Conservation (phyloP, 2,113 vertebrate genomes). For the Entelurus aequoreus region DNA sequence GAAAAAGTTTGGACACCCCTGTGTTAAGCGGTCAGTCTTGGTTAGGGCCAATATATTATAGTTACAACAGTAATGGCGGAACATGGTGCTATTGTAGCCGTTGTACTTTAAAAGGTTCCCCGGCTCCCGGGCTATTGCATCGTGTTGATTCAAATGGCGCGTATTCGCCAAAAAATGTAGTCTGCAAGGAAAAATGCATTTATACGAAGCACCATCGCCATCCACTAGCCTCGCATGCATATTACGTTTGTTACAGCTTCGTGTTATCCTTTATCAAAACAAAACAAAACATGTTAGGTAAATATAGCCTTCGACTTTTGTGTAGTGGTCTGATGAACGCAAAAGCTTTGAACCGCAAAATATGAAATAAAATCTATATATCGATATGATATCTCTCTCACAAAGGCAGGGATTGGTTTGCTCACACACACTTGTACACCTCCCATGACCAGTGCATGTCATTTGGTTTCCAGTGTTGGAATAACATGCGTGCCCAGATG, state of each 20-base stretch:
- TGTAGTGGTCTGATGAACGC: background rate
- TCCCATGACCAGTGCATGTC: constrained; percentile 49
- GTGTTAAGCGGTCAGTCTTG: background rate
- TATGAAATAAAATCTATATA: background rate
- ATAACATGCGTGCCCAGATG: constrained; percentile 30
- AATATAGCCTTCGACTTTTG: background rate
- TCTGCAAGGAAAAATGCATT: background rate
- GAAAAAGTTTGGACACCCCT: too few relatives aligned
- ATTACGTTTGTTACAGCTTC: background rate
- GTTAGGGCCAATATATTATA: background rate
- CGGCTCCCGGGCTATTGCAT: background rate
- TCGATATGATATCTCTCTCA: background rate
- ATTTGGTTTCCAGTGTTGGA: constrained; percentile 33
- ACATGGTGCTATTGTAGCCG: background rate
- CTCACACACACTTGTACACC: constrained; percentile 15
- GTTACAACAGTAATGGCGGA: background rate
- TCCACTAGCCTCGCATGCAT: background rate
- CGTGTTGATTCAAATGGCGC: too few relatives aligned
- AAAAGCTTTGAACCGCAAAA: background rate
- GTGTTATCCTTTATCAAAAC: too few relatives aligned
- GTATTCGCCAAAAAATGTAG: too few relatives aligned
- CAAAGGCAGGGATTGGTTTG: constrained; percentile 16
- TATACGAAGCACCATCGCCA: too few relatives aligned
- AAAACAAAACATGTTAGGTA: background rate
- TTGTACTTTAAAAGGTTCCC: too few relatives aligned